These are phyloP conservation scores for Sylvilagus bachmani DNA, from an alignment of 2,113 vertebrate genomes.

Conservation along the genomic window DNA sequence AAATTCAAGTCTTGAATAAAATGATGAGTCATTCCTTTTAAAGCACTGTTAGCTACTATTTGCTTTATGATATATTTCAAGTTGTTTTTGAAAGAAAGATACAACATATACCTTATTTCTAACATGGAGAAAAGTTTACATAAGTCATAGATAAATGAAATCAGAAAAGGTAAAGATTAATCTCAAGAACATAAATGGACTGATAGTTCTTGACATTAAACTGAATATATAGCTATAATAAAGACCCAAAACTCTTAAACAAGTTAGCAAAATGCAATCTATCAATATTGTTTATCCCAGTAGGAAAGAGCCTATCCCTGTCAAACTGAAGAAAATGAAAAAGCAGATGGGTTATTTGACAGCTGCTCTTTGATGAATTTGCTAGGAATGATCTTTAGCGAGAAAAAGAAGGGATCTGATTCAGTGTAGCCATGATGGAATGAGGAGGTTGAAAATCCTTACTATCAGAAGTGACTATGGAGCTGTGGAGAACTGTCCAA, in stretches of 20 bases:
- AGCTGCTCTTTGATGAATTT: background rate
- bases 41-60: background rate
- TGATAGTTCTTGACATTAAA: background rate
- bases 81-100: background rate
- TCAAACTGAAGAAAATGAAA: background rate
- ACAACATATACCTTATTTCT: background rate
- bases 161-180: background rate
- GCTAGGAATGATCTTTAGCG: background rate
- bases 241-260: background rate
- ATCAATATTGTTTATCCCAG: background rate
- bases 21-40: background rate
- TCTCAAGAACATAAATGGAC: background rate
- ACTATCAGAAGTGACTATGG: background rate
- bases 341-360: background rate
- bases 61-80: constrained; percentile 26
- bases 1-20: background rate
- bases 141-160: background rate
- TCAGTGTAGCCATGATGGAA: background rate
- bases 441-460: background rate
- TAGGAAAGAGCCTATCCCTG: background rate
- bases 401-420: background rate
- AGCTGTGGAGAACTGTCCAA: background rate
- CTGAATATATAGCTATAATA: background rate
- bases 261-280: background rate
- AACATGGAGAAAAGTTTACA: background rate